Conservation (phyloP, 2,113 vertebrate genomes). For the Hippocampus mohnikei region DNA sequence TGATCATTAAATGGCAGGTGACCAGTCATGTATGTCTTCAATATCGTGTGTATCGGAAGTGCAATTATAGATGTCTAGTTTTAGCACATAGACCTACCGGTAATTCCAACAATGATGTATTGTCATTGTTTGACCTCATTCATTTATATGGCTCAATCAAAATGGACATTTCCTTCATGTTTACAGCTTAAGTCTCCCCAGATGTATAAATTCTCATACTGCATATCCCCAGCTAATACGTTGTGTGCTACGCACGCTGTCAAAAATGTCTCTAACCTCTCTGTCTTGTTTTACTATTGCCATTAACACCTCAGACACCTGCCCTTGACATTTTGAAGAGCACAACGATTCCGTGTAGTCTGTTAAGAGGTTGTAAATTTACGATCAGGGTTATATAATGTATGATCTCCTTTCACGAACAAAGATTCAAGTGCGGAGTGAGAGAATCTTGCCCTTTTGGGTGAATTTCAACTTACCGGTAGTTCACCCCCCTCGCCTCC, state of each 20-base stretch:
- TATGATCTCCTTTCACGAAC: conserved; percentile 24
- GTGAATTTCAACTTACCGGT: neutral
- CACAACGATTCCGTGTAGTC: conserved; percentile 45
- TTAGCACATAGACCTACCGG: conserved; percentile 21
- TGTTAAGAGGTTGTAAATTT: conserved; percentile 38
- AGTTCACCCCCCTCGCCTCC: neutral
- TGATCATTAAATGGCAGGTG: conserved; percentile 4
- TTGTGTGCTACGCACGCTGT: conserved; percentile 27
- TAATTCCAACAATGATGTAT: conserved; percentile 43
- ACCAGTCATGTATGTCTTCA: conserved; percentile 18
- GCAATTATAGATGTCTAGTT: neutral
- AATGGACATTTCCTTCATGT: conserved; percentile 27
- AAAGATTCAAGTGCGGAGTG: conserved; percentile 3
- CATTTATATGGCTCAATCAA: conserved; percentile 37
- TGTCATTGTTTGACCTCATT: conserved; percentile 40
- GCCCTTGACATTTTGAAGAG: conserved; percentile 46
- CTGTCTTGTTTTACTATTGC: conserved; percentile 39
- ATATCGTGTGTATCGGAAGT: conserved; percentile 18
- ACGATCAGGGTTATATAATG: conserved; percentile 30
- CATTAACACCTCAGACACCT: conserved; percentile 43
- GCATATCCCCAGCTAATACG: conserved; percentile 2
- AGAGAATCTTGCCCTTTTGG: neutral
- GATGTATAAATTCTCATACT: conserved; percentile 30
- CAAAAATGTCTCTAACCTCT: conserved; percentile 38
- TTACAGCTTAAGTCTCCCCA: conserved; percentile 34